Percentiles rank a stretch among this genome's conserved stretches.
phyloP scores from a whole-genome alignment of 2,888 invertebrate species.

The Polymixis flavicincta region DNA sequence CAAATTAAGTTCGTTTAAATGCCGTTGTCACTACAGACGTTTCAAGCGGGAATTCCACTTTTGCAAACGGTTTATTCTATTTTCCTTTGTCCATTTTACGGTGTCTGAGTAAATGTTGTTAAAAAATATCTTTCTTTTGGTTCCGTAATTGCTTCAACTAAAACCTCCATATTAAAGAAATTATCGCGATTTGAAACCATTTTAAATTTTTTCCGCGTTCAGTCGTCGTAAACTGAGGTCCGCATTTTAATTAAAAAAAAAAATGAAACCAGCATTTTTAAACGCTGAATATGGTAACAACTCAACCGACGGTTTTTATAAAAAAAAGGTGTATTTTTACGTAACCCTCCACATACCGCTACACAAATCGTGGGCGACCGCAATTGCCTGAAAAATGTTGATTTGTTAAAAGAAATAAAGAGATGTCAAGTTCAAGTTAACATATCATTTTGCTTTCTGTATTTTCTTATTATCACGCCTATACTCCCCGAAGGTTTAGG shows the following conservation, averaged over 20 bases:
- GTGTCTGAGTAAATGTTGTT: constrained; percentile 54
- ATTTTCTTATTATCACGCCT: no score
- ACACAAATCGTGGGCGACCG: constrained; percentile 35
- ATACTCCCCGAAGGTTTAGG: no score
- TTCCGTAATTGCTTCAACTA: constrained; percentile 51
- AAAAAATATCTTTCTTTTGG: constrained; percentile 42
- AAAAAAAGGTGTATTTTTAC: constrained; percentile 33
- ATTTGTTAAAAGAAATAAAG: constrained; percentile 33
- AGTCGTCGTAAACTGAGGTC: constrained; percentile 37
- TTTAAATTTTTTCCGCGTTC: constrained; percentile 18
- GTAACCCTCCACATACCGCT: constrained; percentile 23
- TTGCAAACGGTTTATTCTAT: constrained; percentile 64
- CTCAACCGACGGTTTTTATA: constrained; percentile 17
- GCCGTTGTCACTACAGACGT: constrained; percentile 66
- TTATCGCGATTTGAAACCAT: constrained; percentile 32
- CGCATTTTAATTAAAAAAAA: constrained; percentile 48
- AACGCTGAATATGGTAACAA: constrained; percentile 49
- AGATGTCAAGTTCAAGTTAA: constrained; percentile 14
- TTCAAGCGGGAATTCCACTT: constrained; percentile 66
- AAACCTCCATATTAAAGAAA: constrained; percentile 24
- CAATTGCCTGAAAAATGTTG: constrained; percentile 35
- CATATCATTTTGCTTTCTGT: neutral
- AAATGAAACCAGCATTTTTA: constrained; percentile 58
- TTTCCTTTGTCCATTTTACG: constrained; percentile 64
- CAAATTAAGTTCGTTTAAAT: constrained; percentile 75